These are phyloP conservation scores for Aphelocoma californica DNA, from an alignment of 2,797 vertebrate genomes.

Conservation along the genomic window DNA sequence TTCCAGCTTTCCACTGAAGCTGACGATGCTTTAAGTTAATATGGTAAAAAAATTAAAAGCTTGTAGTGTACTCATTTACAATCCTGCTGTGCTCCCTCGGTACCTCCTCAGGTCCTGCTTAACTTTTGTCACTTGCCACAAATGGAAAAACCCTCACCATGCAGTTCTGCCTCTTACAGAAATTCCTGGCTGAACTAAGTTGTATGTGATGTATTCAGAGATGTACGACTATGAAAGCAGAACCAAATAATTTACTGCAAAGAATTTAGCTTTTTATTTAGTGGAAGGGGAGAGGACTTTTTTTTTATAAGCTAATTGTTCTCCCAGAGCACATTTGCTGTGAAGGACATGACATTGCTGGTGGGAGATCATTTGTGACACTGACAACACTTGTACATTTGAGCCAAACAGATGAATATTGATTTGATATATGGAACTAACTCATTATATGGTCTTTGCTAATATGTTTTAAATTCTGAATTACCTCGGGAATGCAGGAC, in stretches of 20 bases:
- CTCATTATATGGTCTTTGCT: background rate
- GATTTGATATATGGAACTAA: background rate
- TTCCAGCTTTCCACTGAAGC: background rate
- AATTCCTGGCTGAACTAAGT: background rate
- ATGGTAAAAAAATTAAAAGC: background rate
- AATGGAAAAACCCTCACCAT: background rate
- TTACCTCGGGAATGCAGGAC: background rate
- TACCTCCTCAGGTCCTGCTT: background rate
- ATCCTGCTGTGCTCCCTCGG: background rate
- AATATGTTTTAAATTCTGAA: background rate
- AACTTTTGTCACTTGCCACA: background rate
- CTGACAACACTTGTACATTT: background rate
- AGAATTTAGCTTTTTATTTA: background rate
- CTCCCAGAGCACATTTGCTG: background rate
- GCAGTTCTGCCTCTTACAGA: background rate
- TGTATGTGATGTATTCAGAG: background rate
- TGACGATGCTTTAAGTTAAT: background rate
- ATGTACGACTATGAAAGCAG: background rate
- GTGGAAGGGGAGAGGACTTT: background rate
- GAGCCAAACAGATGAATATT: background rate
- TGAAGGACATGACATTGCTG: background rate
- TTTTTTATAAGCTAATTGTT: background rate
- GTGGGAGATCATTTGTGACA: background rate
- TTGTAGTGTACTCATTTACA: background rate
- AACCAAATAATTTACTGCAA: background rate